Percentiles rank a stretch among this genome's conserved stretches.
Conservation (phyloP, 2,888 invertebrate species). For the Diachrysia chrysitis region DNA sequence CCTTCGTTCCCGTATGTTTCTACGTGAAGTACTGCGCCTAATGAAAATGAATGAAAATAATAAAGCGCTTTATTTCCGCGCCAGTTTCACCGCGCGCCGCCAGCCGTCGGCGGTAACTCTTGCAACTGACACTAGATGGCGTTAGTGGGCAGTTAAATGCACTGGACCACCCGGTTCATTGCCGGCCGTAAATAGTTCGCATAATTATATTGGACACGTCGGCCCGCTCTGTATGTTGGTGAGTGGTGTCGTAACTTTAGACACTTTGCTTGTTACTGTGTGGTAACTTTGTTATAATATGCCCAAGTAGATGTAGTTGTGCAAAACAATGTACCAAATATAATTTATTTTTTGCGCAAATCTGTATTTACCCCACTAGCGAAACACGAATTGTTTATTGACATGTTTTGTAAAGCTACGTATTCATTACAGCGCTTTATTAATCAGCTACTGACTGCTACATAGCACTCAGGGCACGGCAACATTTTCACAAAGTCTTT, state of each 20-base stretch:
- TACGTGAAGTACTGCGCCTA: background rate
- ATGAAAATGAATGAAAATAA: background rate
- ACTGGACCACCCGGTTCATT: background rate
- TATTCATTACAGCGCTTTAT: background rate
- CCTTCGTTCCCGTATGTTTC: background rate
- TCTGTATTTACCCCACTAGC: too few relatives aligned
- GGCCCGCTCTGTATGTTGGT: background rate
- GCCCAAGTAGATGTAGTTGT: background rate
- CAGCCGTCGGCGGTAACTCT: background rate
- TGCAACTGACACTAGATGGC: background rate
- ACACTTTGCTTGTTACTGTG: background rate
- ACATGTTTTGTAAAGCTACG: background rate
- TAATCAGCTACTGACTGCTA: conserved; percentile 21
- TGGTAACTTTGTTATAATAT: background rate
- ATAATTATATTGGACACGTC: too few relatives aligned
- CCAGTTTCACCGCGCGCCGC: background rate
- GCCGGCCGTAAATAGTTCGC: background rate
- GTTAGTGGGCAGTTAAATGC: background rate
- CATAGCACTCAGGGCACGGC: background rate
- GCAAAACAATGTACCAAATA: too few relatives aligned
- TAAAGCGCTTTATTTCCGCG: background rate
- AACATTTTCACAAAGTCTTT: background rate
- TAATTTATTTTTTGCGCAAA: too few relatives aligned
- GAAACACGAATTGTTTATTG: too few relatives aligned
- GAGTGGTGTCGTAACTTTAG: background rate